A percentile compares a stretch with the other conserved stretches of the same genome.
Conservation (phyloP, 2,113 vertebrate species). For the Onychostruthus taczanowskii region DNA sequence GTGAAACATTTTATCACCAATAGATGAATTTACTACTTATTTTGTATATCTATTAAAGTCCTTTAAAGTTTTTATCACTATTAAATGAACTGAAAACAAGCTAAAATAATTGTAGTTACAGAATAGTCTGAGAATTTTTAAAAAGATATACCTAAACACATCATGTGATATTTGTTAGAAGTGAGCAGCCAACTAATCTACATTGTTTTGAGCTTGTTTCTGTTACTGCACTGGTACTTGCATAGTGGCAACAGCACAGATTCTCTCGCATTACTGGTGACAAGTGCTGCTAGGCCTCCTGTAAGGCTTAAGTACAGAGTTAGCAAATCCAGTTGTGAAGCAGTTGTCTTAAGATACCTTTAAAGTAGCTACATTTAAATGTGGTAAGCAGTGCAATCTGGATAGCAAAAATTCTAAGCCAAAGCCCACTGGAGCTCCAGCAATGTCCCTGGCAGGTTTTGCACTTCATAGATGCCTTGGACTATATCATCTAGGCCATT, state of each 20-base stretch:
- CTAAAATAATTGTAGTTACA: not conserved
- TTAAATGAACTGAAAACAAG: not conserved
- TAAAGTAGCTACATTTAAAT: not conserved
- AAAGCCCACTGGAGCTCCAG: not conserved
- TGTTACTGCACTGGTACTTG: not conserved
- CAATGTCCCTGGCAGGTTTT: not conserved
- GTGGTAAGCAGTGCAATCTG: not conserved
- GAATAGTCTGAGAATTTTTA: not conserved
- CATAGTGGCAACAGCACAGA: not conserved
- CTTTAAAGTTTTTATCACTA: not conserved
- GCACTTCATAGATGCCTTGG: not conserved
- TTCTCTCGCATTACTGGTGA: not conserved
- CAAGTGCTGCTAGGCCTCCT: not conserved
- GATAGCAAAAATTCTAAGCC: not conserved
- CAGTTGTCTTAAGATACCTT: not conserved
- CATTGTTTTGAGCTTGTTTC: not conserved
- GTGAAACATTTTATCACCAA: not conserved
- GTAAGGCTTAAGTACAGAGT: not conserved
- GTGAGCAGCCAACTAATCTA: not conserved
- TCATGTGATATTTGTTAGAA: not conserved
- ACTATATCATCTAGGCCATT: not conserved
- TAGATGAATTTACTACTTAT: not conserved
- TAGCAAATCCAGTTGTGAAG: not conserved
- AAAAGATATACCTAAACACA: not conserved
- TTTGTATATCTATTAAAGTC: not conserved